Percentiles rank a stretch among this genome's conserved stretches.
Evolutionary conservation across 2,888 invertebrate species (phyloP).

Genomic region (Lasioglossum zephyrum): DNA sequence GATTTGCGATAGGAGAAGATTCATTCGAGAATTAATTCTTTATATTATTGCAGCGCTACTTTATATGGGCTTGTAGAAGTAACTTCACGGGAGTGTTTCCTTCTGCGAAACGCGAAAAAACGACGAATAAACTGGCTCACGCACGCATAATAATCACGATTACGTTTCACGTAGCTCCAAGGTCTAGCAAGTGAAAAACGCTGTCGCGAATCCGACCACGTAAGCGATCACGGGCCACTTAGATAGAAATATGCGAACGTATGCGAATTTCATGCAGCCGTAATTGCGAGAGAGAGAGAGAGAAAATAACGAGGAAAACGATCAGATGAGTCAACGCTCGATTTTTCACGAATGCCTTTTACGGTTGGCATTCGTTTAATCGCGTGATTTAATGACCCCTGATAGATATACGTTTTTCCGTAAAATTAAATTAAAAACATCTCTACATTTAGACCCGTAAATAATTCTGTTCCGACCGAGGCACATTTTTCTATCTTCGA

Average conservation of each 20-base stretch:
- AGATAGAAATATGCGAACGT: neutral
- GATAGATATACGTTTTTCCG: neutral
- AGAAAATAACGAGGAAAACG: neutral
- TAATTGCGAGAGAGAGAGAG: neutral
- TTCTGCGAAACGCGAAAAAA: neutral
- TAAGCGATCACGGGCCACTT: conserved; percentile 5
- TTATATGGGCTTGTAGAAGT: neutral
- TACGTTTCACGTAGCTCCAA: conserved; percentile 26
- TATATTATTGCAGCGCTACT: neutral
- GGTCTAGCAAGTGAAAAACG: conserved; percentile 32
- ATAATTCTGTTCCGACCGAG: neutral
- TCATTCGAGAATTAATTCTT: neutral
- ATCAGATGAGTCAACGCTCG: conserved; percentile 16
- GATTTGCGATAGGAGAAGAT: neutral
- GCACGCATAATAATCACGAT: conserved; percentile 46
- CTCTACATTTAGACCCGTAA: neutral
- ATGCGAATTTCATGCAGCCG: neutral
- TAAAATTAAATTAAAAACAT: neutral
- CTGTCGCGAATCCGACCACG: conserved; percentile 22
- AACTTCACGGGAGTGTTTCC: neutral
- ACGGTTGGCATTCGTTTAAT: neutral
- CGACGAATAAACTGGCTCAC: neutral
- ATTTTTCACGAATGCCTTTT: neutral
- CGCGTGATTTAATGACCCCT: neutral
- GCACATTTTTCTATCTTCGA: neutral